phyloP scores from a whole-genome alignment of 1,140 invertebrate species.

The Penaeus chinensis region DNA sequence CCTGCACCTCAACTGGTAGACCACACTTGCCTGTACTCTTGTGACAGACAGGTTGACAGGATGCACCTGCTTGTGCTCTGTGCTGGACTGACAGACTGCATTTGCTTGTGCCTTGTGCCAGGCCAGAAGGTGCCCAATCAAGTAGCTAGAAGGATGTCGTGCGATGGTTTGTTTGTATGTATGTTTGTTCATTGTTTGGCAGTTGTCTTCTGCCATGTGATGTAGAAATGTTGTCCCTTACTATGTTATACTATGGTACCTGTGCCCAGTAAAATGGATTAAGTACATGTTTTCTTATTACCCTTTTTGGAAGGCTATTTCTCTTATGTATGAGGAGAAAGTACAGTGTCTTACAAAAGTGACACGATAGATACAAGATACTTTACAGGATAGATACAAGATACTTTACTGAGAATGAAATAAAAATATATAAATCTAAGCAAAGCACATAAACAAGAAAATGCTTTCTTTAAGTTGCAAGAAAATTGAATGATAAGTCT shows the following conservation, averaged over 20 bases:
- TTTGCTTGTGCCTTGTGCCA: constrained; percentile 18
- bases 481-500: too few species aligned
- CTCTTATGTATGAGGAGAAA: too few species aligned
- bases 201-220: constrained; percentile 42
- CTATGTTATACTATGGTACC: constrained; percentile 49
- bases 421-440: too few species aligned
- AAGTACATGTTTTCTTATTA: constrained; percentile 26
- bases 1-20: constrained; percentile 33
- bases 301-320: not conserved
- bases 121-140: constrained; percentile 34
- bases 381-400: too few species aligned
- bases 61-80: too few species aligned
- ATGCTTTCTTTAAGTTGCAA: too few species aligned
- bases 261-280: constrained; percentile 50
- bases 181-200: constrained; percentile 51
- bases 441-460: too few species aligned
- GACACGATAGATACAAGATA: too few species aligned
- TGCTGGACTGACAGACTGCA: too few species aligned
- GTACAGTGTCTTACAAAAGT: too few species aligned
- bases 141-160: constrained; percentile 47
- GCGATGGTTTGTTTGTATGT: constrained; percentile 50
- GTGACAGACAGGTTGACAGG: too few species aligned
- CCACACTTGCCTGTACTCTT: constrained; percentile 10
- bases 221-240: constrained; percentile 51
- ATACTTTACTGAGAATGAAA: too few species aligned